phyloP scores from a whole-genome alignment of 2,888 invertebrate genomes.

The Epinotia demarniana region DNA sequence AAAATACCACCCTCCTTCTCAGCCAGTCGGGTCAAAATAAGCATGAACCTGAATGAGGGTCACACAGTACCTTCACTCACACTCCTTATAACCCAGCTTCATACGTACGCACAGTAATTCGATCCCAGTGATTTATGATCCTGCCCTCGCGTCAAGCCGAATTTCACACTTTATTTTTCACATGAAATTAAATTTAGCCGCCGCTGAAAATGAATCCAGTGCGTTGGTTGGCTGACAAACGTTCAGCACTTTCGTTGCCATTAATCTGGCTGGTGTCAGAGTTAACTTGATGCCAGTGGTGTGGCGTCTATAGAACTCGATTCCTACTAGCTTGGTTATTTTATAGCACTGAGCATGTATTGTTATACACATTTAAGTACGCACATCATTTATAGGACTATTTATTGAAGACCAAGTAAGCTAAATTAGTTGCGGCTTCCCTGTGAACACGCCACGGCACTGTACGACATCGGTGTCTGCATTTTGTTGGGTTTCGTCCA shows the following conservation, averaged over 20 bases:
- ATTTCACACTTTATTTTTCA: constrained; percentile 42
- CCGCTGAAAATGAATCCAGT: constrained; percentile 20
- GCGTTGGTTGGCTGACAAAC: neutral
- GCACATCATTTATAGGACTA: no score
- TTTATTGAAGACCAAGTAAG: no score
- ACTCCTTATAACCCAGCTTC: constrained; percentile 12
- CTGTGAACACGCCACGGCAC: no score
- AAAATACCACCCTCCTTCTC: no score
- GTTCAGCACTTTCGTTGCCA: constrained; percentile 8
- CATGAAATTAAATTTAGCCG: constrained; percentile 33
- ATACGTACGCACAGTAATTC: constrained; percentile 29
- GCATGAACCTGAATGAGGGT: neutral
- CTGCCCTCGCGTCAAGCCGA: constrained; percentile 22
- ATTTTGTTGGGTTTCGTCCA: no score
- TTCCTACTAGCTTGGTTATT: no score
- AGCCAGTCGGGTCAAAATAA: neutral
- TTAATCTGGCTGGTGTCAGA: constrained; percentile 1
- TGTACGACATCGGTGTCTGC: no score
- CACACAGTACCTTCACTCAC: neutral
- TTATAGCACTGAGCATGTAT: no score
- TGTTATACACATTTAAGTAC: no score
- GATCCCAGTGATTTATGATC: constrained; percentile 34
- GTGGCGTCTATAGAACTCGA: neutral
- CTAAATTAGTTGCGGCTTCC: no score
- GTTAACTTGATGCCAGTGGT: neutral